These are phyloP conservation scores for Pygocentrus nattereri DNA, from an alignment of 2,797 vertebrate genomes.

Conservation along the genomic window DNA sequence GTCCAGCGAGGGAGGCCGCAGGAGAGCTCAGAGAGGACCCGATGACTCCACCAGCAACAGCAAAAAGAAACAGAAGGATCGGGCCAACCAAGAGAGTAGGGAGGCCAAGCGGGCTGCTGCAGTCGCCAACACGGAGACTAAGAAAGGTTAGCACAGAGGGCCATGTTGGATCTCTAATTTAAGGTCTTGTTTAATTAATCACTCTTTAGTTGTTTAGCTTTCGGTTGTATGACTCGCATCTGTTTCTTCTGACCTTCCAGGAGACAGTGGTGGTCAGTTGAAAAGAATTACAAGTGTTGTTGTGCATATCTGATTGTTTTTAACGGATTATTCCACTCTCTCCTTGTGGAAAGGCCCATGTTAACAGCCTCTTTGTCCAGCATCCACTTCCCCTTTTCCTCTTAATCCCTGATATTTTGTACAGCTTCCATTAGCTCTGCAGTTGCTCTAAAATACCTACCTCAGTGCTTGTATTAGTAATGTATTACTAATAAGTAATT, in stretches of 20 bases:
- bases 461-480: too few relatives aligned
- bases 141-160: conserved; percentile 79
- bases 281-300: too few relatives aligned
- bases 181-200: background rate
- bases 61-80: conserved; percentile 97
- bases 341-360: too few relatives aligned
- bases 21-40: conserved; percentile 81
- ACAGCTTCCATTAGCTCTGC: background rate
- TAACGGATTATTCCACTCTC: too few relatives aligned
- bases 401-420: background rate
- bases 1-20: conserved; percentile 79
- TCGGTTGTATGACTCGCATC: background rate
- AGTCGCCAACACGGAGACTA: conserved; percentile 68
- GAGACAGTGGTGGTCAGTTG: too few relatives aligned
- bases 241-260: background rate
- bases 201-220: too few relatives aligned
- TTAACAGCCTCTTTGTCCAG: too few relatives aligned
- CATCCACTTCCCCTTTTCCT: too few relatives aligned
- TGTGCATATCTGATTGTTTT: too few relatives aligned
- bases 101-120: conserved; percentile 84
- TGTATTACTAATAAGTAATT: too few relatives aligned
- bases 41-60: conserved; percentile 86
- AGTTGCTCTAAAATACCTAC: background rate
- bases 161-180: background rate
- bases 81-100: conserved; percentile 94